Evolutionary conservation across 2,888 invertebrate genomes (phyloP).

Genomic region (Plebejus anna): DNA sequence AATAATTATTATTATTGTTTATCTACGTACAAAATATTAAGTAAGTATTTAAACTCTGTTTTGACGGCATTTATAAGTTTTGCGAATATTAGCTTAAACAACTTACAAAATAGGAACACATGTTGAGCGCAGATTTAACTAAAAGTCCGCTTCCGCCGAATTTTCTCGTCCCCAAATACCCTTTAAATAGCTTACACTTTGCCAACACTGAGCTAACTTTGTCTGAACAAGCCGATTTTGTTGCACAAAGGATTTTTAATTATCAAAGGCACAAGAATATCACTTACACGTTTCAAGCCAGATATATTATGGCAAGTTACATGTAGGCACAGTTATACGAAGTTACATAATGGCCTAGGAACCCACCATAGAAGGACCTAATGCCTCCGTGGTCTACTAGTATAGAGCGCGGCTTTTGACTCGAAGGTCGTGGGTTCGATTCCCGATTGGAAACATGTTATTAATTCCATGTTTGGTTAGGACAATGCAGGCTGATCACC

Average conservation of each 20-base stretch:
- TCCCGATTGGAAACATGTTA: too few relatives aligned
- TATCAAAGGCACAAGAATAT: constrained; percentile 6
- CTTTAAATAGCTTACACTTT: background rate
- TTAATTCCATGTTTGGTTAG: too few relatives aligned
- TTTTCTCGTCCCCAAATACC: constrained; percentile 5
- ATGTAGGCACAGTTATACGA: too few relatives aligned
- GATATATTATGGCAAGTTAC: background rate
- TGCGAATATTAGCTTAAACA: background rate
- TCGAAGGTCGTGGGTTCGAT: too few relatives aligned
- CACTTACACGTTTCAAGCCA: background rate
- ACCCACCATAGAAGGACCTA: too few relatives aligned
- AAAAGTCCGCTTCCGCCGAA: constrained; percentile 11
- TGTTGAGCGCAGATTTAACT: constrained; percentile 14
- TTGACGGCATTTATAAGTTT: background rate
- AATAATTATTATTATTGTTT: too few relatives aligned
- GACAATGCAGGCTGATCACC: too few relatives aligned
- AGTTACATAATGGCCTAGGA: too few relatives aligned
- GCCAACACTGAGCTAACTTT: background rate
- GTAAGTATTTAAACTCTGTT: background rate
- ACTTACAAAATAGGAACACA: background rate
- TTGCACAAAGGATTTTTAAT: constrained; percentile 10
- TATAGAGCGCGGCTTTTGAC: too few relatives aligned
- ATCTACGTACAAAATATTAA: too few relatives aligned
- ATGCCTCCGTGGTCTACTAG: too few relatives aligned
- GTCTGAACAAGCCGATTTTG: background rate